Percentiles rank a stretch among this genome's conserved stretches.
Conservation (phyloP, 2,113 vertebrate species). For the Hemicordylus capensis region DNA sequence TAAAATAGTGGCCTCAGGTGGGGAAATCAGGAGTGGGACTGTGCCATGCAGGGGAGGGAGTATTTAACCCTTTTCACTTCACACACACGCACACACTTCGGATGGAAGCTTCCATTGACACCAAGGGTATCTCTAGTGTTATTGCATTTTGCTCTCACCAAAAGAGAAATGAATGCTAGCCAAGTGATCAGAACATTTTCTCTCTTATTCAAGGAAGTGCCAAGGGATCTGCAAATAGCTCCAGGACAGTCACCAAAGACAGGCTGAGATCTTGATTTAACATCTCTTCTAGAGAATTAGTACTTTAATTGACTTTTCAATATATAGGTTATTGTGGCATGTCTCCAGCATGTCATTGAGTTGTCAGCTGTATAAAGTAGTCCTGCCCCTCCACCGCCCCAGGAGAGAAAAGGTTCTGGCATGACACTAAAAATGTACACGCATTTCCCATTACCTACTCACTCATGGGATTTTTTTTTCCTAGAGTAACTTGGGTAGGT, state of each 20-base stretch:
- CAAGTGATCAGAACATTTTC: slow-evolving; percentile 16
- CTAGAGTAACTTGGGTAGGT: slow-evolving; percentile 5
- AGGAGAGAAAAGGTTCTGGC: not conserved
- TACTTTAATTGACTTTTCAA: slow-evolving; percentile 52
- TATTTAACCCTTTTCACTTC: no score
- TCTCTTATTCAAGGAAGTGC: slow-evolving; percentile 27
- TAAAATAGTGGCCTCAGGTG: no score
- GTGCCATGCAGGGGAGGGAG: no score
- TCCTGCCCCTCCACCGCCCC: slow-evolving; percentile 20
- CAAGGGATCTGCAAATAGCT: slow-evolving; percentile 27
- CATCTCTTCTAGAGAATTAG: slow-evolving; percentile 30
- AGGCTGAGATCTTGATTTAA: slow-evolving; percentile 47
- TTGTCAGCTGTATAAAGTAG: slow-evolving; percentile 33
- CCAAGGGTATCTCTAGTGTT: no score
- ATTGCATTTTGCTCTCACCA: not conserved
- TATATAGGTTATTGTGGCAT: slow-evolving; percentile 28
- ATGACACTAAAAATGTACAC: not conserved
- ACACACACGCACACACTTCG: no score
- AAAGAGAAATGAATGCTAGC: not conserved
- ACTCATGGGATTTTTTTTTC: not conserved
- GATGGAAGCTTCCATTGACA: no score
- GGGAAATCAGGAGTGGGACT: no score
- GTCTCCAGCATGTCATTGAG: slow-evolving; percentile 26
- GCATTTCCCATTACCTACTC: slow-evolving; percentile 11
- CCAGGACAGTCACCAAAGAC: slow-evolving; percentile 34